Base-by-base conservation (phyloP, 2,113 vertebrate genomes). In the Rutilus rutilus region DNA sequence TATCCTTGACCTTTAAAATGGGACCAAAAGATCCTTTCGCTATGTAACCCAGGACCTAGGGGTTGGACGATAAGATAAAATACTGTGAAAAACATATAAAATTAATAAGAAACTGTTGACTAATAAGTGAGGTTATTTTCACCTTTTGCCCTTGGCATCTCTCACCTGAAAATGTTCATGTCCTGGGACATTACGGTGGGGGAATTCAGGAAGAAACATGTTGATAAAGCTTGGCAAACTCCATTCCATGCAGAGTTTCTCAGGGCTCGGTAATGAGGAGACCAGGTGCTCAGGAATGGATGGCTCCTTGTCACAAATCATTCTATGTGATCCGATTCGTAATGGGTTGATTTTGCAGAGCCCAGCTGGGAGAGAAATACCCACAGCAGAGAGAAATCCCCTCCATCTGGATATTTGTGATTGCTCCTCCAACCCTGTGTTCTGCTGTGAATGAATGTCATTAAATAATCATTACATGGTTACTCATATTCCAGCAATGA, bases 21-120 rank as follows among this genome's bases (percentile, higher is more conserved):
- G 96, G 97, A 85, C 97, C 97, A 85, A 95, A 96, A 65, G 96
- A 97, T n/a, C 97, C 97, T 95, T 97, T 97, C 82, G 96, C 96
- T 65, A 98, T 95, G 50, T 96, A 94, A 0, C 96, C 96, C 90
- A 97, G 91, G 86, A 97, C 92, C 97, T 98, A 81, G 42, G 1
- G 17, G 15, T 82, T 17, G 27, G 25, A 21, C 23, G 25, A 73
- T 11, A 42, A 11, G 21, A 73, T 2, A 59, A 25, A 57, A 39
- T 36, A 57, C 39, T 19, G 6, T 65, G 14, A 25, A 39, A 59
- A 79, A 65, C 6, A 25, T 0, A 36, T 14, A 1, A 11, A n/a
- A 78, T 47, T 30, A 52, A 67, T 17, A 33, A 33, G 3, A 76
- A 27, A 30, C 27, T 30, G 47, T 0, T 27, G 42, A 54, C 4